Percentiles rank a stretch among this genome's conserved stretches.
Evolutionary conservation across 1,140 invertebrate genomes (phyloP).

Genomic region (Platyscapa corneri): DNA sequence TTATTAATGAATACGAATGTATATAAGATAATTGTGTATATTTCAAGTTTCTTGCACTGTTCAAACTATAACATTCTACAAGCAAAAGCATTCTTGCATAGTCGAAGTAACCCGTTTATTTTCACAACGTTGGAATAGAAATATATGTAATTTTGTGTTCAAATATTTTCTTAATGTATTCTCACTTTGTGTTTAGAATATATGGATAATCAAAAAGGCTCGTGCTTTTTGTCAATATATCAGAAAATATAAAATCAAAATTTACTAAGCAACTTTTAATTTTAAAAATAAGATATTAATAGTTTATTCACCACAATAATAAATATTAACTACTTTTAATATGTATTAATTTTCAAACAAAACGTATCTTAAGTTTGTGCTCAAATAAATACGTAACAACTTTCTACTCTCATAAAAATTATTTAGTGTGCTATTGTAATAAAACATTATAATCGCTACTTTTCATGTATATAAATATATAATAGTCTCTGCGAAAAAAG

Average conservation of each 20-base stretch:
- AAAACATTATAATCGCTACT: background rate
- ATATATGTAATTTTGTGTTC: too few relatives aligned
- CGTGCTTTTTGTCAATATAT: slow-evolving; percentile 62
- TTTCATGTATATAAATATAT: background rate
- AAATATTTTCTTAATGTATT: slow-evolving; percentile 7
- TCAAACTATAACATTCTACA: background rate
- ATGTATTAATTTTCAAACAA: background rate
- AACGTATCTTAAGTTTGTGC: background rate
- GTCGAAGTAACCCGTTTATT: background rate
- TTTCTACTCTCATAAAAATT: background rate
- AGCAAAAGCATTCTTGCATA: background rate
- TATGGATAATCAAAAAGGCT: slow-evolving; percentile 64
- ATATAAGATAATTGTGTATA: background rate
- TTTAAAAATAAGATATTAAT: too few relatives aligned
- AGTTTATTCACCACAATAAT: background rate
- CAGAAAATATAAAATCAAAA: background rate
- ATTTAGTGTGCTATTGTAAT: background rate
- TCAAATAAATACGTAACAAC: too few relatives aligned
- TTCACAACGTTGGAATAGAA: slow-evolving; percentile 7
- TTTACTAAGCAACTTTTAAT: too few relatives aligned
- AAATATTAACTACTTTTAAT: background rate
- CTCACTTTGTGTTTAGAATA: slow-evolving; percentile 2
- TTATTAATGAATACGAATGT: background rate
- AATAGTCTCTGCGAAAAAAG: background rate
- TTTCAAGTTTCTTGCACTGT: background rate